Evolutionary conservation across 1,140 invertebrate species (phyloP).

Genomic region (Mamestra configurata): DNA sequence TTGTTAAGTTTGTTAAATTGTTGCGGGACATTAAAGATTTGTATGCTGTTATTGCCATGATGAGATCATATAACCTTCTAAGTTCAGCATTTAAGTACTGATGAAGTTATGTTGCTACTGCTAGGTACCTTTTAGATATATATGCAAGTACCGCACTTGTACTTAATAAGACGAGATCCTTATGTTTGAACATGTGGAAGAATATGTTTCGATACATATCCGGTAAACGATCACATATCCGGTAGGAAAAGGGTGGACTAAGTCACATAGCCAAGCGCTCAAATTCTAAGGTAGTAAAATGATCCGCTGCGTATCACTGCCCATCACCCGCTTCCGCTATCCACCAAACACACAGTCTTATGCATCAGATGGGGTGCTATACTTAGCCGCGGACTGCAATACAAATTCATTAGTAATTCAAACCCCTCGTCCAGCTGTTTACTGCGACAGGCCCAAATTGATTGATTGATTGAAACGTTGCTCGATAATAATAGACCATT

Average conservation of each 20-base stretch:
- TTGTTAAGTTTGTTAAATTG: slow-evolving; percentile 2
- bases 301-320: neutral
- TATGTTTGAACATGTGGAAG: no score
- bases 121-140: no score
- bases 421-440: neutral
- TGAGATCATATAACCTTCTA: neutral
- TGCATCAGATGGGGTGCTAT: slow-evolving; percentile 9
- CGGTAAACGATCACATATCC: neutral
- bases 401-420: slow-evolving; percentile 32
- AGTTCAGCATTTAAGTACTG: neutral
- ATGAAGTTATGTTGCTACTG: no score
- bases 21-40: neutral
- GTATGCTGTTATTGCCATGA: neutral
- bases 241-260: neutral
- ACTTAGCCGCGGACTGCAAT: slow-evolving; percentile 16
- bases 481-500: slow-evolving; percentile 29
- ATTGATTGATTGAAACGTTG: slow-evolving; percentile 37
- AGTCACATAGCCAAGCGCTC: neutral
- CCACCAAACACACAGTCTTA: neutral
- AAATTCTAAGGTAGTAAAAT: neutral
- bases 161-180: no score
- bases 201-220: no score
- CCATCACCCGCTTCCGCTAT: neutral
- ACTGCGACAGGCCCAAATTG: slow-evolving; percentile 7
- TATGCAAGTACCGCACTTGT: no score